phyloP scores from a whole-genome alignment of 2,113 vertebrate species.

The Mesitornis unicolor region DNA sequence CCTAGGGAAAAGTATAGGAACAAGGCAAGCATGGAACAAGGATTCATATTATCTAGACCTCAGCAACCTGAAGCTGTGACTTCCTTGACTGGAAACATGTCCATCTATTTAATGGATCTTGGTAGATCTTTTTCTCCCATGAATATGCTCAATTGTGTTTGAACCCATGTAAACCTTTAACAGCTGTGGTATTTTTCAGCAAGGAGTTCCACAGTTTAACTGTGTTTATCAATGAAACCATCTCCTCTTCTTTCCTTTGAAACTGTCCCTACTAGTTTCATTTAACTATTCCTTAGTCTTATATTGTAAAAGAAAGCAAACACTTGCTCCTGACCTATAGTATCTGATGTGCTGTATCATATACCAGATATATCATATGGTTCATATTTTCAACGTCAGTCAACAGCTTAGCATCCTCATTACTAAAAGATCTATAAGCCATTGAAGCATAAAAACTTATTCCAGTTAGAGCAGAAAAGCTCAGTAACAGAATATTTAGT shows the following conservation, averaged over 20 bases:
- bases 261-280: not conserved
- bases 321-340: not conserved
- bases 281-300: not conserved
- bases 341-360: not conserved
- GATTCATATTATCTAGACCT: not conserved
- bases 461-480: not conserved
- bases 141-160: not conserved
- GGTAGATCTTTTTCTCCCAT: not conserved
- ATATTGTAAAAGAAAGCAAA: not conserved
- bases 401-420: not conserved
- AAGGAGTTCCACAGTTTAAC: not conserved
- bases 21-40: not conserved
- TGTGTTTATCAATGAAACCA: not conserved
- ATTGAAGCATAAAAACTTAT: not conserved
- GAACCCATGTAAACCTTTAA: not conserved
- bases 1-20: not conserved
- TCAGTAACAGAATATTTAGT: not conserved
- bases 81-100: not conserved
- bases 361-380: not conserved
- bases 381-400: not conserved
- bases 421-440: not conserved
- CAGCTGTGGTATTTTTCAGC: not conserved
- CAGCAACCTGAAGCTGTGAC: not conserved
- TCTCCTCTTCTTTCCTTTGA: not conserved
- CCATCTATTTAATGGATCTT: not conserved